Base-by-base conservation (phyloP, 2,797 vertebrate species). In the Dallia pectoralis region DNA sequence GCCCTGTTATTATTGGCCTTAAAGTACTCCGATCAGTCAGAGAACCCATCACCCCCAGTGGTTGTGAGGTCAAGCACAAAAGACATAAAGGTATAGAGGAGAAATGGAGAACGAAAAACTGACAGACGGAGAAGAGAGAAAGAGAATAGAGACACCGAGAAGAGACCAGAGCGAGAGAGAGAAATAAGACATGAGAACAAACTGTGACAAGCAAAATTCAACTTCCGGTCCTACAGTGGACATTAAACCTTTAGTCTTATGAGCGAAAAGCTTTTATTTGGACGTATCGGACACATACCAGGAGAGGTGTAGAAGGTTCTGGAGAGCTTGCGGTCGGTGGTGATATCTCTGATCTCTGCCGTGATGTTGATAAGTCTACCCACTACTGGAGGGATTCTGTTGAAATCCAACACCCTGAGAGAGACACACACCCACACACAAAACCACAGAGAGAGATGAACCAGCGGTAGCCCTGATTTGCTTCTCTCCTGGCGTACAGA, bases 291-390 rank as follows among this genome's bases (percentile, higher is more conserved):
- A 70, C 66, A 69, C 81, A 77, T 71, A 95, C 95, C 95, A 53
- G 95, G 95, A 7, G 96, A 97, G 30, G 84, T 94, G 83, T 94
- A 96, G 84, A 97, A 96, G 64, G 94, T 96, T 77, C 89, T 88
- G 2, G 88, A 91, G 63, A 97, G 84, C 79, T 87, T 94, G 80
- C 76, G 89, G 80, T 96, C 95, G 0, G 90, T 94, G 44, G 95
- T 95, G 74, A 95, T 87, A 27, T 95, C 93, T 82, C 89, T 85
- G 71, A 96, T 92, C 75, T 96, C 95, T 69, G 87, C 87, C 1
- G 91, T 92, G 74, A 95, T 82, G 12, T 96, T 94, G 77, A 97
- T 79, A 72, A 94, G 89, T 74, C 94, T 91, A 3, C 95, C 96
- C 25, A 94, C 88, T 47, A 90, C 94, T 0, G 94, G 94, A 6